Evolutionary conservation across 2,797 vertebrate species (phyloP), one percentile per base, ranked within the genome.

Genomic region (Sebastolobus alascanus): DNA sequence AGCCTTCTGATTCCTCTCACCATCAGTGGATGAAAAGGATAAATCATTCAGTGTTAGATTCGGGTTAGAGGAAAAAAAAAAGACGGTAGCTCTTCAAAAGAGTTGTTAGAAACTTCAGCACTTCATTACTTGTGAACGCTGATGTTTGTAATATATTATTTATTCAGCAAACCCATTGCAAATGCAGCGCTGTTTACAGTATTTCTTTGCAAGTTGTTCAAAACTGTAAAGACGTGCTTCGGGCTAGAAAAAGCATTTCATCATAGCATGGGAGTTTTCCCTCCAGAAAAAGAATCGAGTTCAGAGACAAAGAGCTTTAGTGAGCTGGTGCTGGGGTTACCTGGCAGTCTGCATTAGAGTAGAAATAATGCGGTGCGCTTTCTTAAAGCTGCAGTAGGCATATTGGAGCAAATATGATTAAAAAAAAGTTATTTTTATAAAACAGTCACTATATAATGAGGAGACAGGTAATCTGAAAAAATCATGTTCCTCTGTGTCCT

Each of bases 91-190:
- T 80, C 88, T 84, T 91, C 87, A 90, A 82, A 88, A 83, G 85
- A 90, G 75, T 79, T 78, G 86, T 81, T 84, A 31, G 58, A 88
- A 84, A 79, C 80, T 87, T 88, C 85, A 84, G 82, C 67, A 61
- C 61, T 84, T 90, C 84, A 86, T 91, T 89, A 88, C 81, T 86
- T 82, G 79, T 82, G 79, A 91, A 87, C 31, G 14, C 72, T 86
- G 80, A 85, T 89, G 88, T 87, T 86, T 89, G 80, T 87, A 79
- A 90, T 92, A 59, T 77, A 91, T 93, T 89, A 92, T 92, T 91
- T 86, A 93, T 91, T 85, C 75, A 84, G 86, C 82, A 80, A 77
- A 87, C 75, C 68, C 73, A 76, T 90, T 89, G 85, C 60, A 91
- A 85, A 87, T 66, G 84, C 80, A 63, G 78, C 31, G 25, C 70